A percentile compares a stretch with the other conserved stretches of the same genome.
phyloP scores from a whole-genome alignment of 2,888 invertebrate genomes.

The Hofmannophila pseudospretella region DNA sequence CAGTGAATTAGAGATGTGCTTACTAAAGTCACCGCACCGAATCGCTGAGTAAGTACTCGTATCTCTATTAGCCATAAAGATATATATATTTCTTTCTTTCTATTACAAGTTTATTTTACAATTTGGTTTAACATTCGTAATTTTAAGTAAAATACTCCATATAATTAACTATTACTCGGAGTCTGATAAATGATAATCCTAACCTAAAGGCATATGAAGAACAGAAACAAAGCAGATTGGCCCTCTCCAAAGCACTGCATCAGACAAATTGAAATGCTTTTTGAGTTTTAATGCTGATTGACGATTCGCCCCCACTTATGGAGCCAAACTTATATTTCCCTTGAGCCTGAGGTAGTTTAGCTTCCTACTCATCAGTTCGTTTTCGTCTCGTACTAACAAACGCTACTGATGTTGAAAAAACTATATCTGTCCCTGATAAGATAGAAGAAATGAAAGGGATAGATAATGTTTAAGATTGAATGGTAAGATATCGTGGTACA shows the following conservation, averaged over 20 bases:
- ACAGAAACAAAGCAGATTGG: slow-evolving; percentile 11
- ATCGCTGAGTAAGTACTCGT: too few species aligned
- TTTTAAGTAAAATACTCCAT: too few species aligned
- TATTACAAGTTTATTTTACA: too few species aligned
- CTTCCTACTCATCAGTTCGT: slow-evolving; percentile 37
- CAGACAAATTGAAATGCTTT: slow-evolving; percentile 62
- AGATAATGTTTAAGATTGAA: slow-evolving; percentile 12
- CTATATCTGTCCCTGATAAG: slow-evolving; percentile 33
- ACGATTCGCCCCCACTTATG: slow-evolving; percentile 55
- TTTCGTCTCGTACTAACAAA: slow-evolving; percentile 45
- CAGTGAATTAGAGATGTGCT: too few species aligned
- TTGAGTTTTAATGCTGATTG: slow-evolving; percentile 63
- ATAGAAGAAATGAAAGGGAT: slow-evolving; percentile 27
- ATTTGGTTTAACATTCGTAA: too few species aligned
- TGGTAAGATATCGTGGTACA: slow-evolving; percentile 12
- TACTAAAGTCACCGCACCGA: too few species aligned
- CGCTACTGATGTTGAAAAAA: slow-evolving; percentile 33
- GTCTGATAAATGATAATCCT: too few species aligned
- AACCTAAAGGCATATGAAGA: background rate
- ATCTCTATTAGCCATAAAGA: too few species aligned
- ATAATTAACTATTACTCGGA: too few species aligned
- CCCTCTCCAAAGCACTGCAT: slow-evolving; percentile 23
- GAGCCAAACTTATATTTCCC: slow-evolving; percentile 64
- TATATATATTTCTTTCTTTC: too few species aligned
- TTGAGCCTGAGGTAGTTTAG: slow-evolving; percentile 50